Evolutionary conservation across 2,888 invertebrate species (phyloP).

Genomic region (Himalopsyche anomala): DNA sequence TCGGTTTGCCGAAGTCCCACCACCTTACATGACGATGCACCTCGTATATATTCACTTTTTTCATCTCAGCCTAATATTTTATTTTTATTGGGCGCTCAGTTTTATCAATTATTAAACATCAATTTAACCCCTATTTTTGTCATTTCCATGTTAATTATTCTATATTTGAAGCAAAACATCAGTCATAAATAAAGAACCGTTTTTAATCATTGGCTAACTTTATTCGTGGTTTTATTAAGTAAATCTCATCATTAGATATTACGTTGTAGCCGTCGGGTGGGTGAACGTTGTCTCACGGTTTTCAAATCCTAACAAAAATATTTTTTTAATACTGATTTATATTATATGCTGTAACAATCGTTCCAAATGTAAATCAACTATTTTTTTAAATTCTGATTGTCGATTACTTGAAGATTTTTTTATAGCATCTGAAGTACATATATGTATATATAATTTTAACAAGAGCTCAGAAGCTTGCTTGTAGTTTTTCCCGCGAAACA

Average conservation of each 20-base stretch:
- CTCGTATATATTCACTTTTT: neutral
- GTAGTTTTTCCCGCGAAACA: neutral
- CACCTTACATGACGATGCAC: neutral
- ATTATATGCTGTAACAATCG: too few relatives aligned
- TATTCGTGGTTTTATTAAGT: neutral
- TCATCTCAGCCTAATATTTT: neutral
- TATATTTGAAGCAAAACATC: too few relatives aligned
- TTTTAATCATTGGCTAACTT: too few relatives aligned
- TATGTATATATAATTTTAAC: too few relatives aligned
- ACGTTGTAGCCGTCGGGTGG: neutral
- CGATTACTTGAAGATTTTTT: neutral
- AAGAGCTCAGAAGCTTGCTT: neutral
- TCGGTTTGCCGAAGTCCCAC: slow-evolving; percentile 28
- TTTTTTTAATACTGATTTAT: too few relatives aligned
- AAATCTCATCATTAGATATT: neutral
- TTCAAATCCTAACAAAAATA: too few relatives aligned
- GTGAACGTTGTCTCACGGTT: too few relatives aligned
- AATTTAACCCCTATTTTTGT: neutral
- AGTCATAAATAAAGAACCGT: too few relatives aligned
- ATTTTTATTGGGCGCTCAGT: neutral
- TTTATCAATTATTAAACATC: too few relatives aligned
- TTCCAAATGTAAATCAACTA: too few relatives aligned
- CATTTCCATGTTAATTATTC: too few relatives aligned
- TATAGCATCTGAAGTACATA: neutral
- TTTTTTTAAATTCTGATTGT: too few relatives aligned